A percentile compares a stretch with the other conserved stretches of the same genome.
Evolutionary conservation across 2,888 invertebrate genomes (phyloP).

Genomic region (Gisinianus flammeolus): DNA sequence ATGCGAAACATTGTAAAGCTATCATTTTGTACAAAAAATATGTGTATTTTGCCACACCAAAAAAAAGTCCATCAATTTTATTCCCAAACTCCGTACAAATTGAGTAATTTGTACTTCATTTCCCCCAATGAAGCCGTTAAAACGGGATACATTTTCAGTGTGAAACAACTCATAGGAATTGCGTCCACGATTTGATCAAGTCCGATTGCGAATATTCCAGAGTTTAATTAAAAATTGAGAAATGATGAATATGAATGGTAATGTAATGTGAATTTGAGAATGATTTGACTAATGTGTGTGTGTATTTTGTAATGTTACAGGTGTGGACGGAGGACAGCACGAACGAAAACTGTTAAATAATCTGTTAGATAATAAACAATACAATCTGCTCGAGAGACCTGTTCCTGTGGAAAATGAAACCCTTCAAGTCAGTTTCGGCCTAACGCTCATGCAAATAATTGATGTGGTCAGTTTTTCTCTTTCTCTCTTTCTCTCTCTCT

Average conservation of each 20-base stretch:
- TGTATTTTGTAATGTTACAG: constrained; percentile 68
- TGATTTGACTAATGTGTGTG: not conserved
- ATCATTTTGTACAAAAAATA: too few relatives aligned
- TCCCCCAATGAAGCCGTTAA: too few relatives aligned
- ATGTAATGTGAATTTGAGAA: not conserved
- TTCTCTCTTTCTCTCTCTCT: not conserved
- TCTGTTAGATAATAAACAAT: constrained; percentile 70
- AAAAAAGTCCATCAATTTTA: too few relatives aligned
- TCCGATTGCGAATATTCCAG: too few relatives aligned
- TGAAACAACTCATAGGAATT: too few relatives aligned
- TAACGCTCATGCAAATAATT: constrained; percentile 97
- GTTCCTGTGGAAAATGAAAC: constrained; percentile 96
- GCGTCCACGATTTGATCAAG: too few relatives aligned
- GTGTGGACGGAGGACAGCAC: constrained; percentile 86
- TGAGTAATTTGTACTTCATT: too few relatives aligned
- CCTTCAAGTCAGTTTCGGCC: constrained; percentile 91
- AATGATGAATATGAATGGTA: not conserved
- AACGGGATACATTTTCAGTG: too few relatives aligned
- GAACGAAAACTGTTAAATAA: constrained; percentile 86
- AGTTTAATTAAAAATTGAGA: not conserved
- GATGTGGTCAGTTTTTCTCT: constrained; percentile 82
- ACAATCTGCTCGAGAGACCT: constrained; percentile 92
- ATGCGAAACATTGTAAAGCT: too few relatives aligned
- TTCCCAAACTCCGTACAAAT: too few relatives aligned
- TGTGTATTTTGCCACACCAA: too few relatives aligned